Percentiles rank a stretch among this genome's conserved stretches.
Evolutionary conservation across 2,113 vertebrate species (phyloP).

Genomic region (Shinisaurus crocodilurus): DNA sequence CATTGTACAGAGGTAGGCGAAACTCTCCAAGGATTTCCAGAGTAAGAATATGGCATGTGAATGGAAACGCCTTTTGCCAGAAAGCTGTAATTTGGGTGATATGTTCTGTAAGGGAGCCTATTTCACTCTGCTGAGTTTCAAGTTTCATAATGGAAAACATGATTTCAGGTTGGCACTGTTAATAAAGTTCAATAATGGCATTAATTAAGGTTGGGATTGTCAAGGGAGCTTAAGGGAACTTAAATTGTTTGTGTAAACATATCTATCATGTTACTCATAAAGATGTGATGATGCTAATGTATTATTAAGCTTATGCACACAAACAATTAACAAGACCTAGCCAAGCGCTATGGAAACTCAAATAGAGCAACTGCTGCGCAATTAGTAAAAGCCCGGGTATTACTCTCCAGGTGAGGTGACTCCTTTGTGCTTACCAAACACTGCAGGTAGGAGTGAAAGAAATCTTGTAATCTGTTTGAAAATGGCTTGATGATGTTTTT

Average conservation of each 20-base stretch:
- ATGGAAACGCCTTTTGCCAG: not conserved
- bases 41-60: not conserved
- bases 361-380: not conserved
- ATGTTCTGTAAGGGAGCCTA: not conserved
- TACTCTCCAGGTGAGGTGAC: not conserved
- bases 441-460: not conserved
- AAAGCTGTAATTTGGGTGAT: not conserved
- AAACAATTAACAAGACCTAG: not conserved
- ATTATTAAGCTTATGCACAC: slow-evolving; percentile 7
- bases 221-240: not conserved
- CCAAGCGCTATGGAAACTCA: not conserved
- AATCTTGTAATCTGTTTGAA: slow-evolving; percentile 11
- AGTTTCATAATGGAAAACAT: slow-evolving; percentile 6
- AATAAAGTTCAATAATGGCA: slow-evolving; percentile 15
- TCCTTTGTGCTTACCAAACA: slow-evolving; percentile 2
- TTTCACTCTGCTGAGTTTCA: slow-evolving; percentile 5
- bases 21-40: not conserved
- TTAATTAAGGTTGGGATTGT: slow-evolving; percentile 36
- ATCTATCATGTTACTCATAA: not conserved
- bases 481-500: not conserved
- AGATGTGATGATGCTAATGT: not conserved
- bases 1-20: not conserved
- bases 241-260: slow-evolving; percentile 39
- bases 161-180: slow-evolving; percentile 13
- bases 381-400: slow-evolving; percentile 2